These are phyloP conservation scores for Scortum barcoo DNA, from an alignment of 2,113 vertebrate species.

Conservation along the genomic window DNA sequence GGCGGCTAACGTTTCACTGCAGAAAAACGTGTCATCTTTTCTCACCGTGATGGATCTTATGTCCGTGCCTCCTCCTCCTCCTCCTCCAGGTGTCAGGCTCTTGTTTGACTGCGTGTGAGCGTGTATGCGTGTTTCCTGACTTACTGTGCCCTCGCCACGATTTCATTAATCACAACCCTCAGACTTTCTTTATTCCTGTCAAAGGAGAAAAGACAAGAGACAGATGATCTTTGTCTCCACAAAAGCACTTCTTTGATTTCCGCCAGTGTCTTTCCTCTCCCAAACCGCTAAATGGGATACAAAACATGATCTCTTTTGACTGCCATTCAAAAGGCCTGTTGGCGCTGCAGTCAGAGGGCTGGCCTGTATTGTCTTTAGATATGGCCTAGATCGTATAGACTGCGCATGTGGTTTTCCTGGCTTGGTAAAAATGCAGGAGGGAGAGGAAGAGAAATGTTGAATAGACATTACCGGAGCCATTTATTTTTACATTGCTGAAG, in stretches of 20 bases:
- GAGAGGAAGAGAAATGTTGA: constrained; percentile 67
- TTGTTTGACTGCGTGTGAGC: constrained; percentile 27
- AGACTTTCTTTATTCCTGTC: constrained; percentile 51
- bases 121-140: constrained; percentile 41
- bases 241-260: constrained; percentile 57
- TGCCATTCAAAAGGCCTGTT: constrained; percentile 47
- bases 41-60: constrained; percentile 59
- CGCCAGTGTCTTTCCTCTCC: constrained; percentile 45
- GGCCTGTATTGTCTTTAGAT: constrained; percentile 70
- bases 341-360: constrained; percentile 28
- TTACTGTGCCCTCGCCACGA: constrained; percentile 35
- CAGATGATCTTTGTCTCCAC: constrained; percentile 65
- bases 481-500: constrained; percentile 51
- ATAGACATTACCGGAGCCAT: constrained; percentile 60
- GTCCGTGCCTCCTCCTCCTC: constrained; percentile 59
- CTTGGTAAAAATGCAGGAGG: constrained; percentile 40
- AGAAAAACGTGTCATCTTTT: constrained; percentile 59
- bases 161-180: constrained; percentile 69
- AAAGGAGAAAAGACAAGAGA: constrained; percentile 54
- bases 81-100: constrained; percentile 61
- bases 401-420: constrained; percentile 65
- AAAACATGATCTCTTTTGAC: constrained; percentile 61
- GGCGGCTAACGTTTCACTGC: constrained; percentile 57
- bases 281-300: constrained; percentile 53
- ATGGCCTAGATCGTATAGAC: constrained; percentile 50